Evolutionary conservation across 2,797 vertebrate species (phyloP).

Genomic region (Takifugu rubripes): DNA sequence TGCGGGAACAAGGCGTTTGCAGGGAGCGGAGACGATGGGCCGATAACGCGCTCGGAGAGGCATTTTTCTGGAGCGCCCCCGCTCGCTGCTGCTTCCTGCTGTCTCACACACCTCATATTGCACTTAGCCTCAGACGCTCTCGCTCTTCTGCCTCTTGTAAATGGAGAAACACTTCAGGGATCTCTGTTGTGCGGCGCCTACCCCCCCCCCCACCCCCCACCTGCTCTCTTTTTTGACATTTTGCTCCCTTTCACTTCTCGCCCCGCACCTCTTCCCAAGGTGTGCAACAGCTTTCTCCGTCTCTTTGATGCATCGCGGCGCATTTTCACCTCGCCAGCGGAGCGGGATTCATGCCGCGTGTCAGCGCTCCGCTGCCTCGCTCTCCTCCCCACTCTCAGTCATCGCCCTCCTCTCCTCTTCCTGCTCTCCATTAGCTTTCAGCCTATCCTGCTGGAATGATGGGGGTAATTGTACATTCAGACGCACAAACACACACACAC

Average conservation of each 20-base stretch:
- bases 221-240: conserved; percentile 16
- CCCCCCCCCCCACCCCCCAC: conserved; percentile 9
- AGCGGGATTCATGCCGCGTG: conserved; percentile 36
- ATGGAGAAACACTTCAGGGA: conserved; percentile 45
- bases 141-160: conserved; percentile 32
- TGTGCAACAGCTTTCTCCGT: conserved; percentile 29
- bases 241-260: neutral
- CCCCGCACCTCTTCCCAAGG: conserved; percentile 20
- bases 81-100: conserved; percentile 22
- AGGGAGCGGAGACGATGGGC: conserved; percentile 45
- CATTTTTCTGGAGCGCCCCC: conserved; percentile 37
- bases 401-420: conserved; percentile 31
- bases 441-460: conserved; percentile 48
- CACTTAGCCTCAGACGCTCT: conserved; percentile 7
- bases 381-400: conserved; percentile 36
- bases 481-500: conserved; percentile 15
- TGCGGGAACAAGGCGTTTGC: conserved; percentile 51
- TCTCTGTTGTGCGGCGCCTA: conserved; percentile 23
- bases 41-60: conserved; percentile 53
- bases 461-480: conserved; percentile 42
- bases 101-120: conserved; percentile 17
- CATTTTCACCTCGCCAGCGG: conserved; percentile 43
- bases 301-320: conserved; percentile 50
- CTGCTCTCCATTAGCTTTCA: conserved; percentile 37
- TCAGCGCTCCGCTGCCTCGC: conserved; percentile 29